Base-by-base conservation (phyloP, 2,113 vertebrate species). In the Halcyon senegalensis region DNA sequence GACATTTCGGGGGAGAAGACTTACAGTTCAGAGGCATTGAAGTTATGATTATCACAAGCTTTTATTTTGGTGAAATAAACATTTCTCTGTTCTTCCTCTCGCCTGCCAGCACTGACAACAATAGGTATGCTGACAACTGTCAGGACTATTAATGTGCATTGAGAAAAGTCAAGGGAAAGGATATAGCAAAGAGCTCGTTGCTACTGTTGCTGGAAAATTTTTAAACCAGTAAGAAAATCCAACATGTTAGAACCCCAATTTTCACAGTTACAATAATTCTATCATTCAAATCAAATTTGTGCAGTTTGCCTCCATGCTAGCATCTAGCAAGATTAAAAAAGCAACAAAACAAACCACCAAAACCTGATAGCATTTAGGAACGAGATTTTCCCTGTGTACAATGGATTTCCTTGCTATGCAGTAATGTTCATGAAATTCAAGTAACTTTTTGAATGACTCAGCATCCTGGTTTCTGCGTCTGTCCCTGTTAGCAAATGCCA, bases 11-110 rank as follows among this genome's bases (percentile, higher is more conserved):
- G 35, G n/a, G 23, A 62, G 86, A 96, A 76, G 77, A 79, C 80
- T 95, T 96, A 87, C 80, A 87, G 64, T 93, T 92, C 85, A 86
- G 76, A 92, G 44, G 56, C 83, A 82, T 76, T 84, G 62, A 91
- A 87, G 39, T 84, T 95, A 87, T 21, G 80, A 94, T 81, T 68
- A 91, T 84, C 30, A 16, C 53, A 84, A 76, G 84, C 48, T 94
- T 88, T 96, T 82, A 60, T 94, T 84, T 72, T 77, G 35, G 68
- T 88, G 39, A 92, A 90, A 95, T 86, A 95, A 96, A 94, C 79
- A 84, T 92, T 92, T 75, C 86, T 93, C 69, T 78, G 48, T 89
- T 92, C 51, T 75, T 84, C 44, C 73, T 75, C 39, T 81, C 8
- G 7, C 86, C 69, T 87, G 66, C 68, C 80, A 92, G 46, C 64